Evolutionary conservation across 2,888 invertebrate species (phyloP).

Genomic region (Epistrophe eligans): DNA sequence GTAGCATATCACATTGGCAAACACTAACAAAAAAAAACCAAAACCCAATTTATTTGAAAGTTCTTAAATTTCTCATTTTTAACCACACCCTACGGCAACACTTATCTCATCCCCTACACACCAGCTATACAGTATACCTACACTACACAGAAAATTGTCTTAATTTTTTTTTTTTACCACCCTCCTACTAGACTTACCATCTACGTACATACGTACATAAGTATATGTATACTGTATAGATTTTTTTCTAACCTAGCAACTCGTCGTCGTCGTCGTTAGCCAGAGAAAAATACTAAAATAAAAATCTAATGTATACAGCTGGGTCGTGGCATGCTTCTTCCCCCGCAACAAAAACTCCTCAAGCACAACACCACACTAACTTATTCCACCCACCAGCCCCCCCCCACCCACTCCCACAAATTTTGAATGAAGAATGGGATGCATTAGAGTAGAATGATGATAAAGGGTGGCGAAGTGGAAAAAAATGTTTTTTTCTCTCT

Average conservation of each 20-base stretch:
- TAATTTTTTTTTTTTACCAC: conserved; percentile 10
- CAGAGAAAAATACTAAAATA: not conserved
- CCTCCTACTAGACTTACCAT: not conserved
- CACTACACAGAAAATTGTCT: not conserved
- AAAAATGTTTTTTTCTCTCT: conserved; percentile 31
- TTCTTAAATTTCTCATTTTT: not conserved
- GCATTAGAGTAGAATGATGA: conserved; percentile 54
- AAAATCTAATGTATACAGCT: conserved; percentile 42
- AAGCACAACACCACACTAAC: not conserved
- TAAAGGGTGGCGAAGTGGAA: conserved; percentile 41
- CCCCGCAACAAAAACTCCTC: not conserved
- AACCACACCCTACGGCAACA: conserved; percentile 49
- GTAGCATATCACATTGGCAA: not conserved
- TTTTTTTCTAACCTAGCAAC: conserved; percentile 59
- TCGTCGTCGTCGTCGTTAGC: conserved; percentile 47
- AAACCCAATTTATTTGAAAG: conserved; percentile 16
- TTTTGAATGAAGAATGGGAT: conserved; percentile 28
- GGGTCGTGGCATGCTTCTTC: conserved; percentile 50
- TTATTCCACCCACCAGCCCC: not conserved
- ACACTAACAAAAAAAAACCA: not conserved
- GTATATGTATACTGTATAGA: not conserved
- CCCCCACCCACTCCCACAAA: not conserved
- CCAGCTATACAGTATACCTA: not conserved
- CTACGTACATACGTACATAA: not conserved
- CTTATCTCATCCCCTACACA: conserved; percentile 28